Percentiles rank a stretch among this genome's conserved stretches.
These are phyloP conservation scores for Hyposoter didymator DNA, from an alignment of 2,888 invertebrate genomes.

Conservation along the genomic window DNA sequence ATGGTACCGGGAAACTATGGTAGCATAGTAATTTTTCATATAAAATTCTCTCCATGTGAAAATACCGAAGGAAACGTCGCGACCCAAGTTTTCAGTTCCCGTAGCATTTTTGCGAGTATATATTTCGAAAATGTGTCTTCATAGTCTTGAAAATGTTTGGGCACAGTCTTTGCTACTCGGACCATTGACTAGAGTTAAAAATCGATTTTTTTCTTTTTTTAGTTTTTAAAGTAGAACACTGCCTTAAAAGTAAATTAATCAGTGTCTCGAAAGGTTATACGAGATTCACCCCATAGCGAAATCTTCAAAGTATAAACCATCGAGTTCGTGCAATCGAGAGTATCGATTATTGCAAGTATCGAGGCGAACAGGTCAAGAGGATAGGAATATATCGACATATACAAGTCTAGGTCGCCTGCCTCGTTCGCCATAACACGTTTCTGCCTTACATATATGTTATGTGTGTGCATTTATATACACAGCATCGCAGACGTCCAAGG, in stretches of 20 bases:
- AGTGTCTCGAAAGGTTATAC: slow-evolving; percentile 4
- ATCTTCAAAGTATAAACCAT: background rate
- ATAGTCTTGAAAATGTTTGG: background rate
- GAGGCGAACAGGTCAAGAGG: slow-evolving; percentile 62
- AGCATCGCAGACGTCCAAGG: slow-evolving; percentile 27
- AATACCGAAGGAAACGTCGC: too few species aligned
- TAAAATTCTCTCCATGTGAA: too few species aligned
- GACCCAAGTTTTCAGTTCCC: too few species aligned
- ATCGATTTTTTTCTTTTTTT: background rate
- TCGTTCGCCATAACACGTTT: slow-evolving; percentile 26
- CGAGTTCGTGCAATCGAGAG: slow-evolving; percentile 41
- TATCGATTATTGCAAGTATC: slow-evolving; percentile 61
- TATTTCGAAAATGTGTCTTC: background rate
- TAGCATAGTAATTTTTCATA: too few species aligned
- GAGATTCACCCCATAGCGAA: background rate
- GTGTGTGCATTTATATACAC: slow-evolving; percentile 10
- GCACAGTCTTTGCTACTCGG: background rate
- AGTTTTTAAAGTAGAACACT: background rate
- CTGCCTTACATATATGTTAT: slow-evolving; percentile 12
- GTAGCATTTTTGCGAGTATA: too few species aligned
- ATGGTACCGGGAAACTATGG: too few species aligned
- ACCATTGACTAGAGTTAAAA: background rate
- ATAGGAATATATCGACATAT: slow-evolving; percentile 50
- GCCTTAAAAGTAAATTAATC: background rate
- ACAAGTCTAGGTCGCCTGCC: slow-evolving; percentile 55